Evolutionary conservation across 1,140 invertebrate species (phyloP).

Genomic region (Cotesia glomerata): DNA sequence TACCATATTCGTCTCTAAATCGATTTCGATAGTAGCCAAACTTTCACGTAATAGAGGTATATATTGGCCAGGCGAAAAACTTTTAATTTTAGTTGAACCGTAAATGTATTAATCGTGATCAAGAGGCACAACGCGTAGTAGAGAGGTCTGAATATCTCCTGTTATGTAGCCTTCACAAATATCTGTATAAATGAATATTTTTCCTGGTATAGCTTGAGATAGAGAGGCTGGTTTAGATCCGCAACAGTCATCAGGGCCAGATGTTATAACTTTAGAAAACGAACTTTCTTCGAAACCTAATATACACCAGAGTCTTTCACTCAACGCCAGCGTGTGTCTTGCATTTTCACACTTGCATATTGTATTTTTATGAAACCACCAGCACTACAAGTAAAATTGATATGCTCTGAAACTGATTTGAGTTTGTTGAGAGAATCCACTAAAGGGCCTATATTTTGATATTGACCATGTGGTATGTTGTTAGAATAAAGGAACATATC

Average conservation of each 20-base stretch:
- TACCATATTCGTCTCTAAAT: constrained; percentile 14
- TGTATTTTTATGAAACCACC: not conserved
- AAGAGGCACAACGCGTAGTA: constrained; percentile 31
- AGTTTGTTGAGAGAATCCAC: not conserved
- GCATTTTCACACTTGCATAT: too few relatives aligned
- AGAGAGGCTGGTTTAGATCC: too few relatives aligned
- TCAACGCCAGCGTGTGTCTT: too few relatives aligned
- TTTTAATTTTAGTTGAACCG: constrained; percentile 1
- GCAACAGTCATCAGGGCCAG: not conserved
- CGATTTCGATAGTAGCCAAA: constrained; percentile 30
- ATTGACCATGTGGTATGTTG: not conserved
- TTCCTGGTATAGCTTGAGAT: too few relatives aligned
- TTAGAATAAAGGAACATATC: not conserved
- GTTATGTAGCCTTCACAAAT: too few relatives aligned
- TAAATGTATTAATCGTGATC: constrained; percentile 14
- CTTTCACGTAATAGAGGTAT: constrained; percentile 25
- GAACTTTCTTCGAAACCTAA: too few relatives aligned
- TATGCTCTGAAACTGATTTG: not conserved
- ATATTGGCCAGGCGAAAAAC: constrained; percentile 25
- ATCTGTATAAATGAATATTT: too few relatives aligned
- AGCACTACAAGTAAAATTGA: not conserved
- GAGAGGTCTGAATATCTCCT: constrained; percentile 25
- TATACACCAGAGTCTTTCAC: too few relatives aligned
- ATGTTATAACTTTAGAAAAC: too few relatives aligned
- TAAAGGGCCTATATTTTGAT: not conserved